phyloP scores from a whole-genome alignment of 2,888 invertebrate species.

The Ptilodon capucinus region DNA sequence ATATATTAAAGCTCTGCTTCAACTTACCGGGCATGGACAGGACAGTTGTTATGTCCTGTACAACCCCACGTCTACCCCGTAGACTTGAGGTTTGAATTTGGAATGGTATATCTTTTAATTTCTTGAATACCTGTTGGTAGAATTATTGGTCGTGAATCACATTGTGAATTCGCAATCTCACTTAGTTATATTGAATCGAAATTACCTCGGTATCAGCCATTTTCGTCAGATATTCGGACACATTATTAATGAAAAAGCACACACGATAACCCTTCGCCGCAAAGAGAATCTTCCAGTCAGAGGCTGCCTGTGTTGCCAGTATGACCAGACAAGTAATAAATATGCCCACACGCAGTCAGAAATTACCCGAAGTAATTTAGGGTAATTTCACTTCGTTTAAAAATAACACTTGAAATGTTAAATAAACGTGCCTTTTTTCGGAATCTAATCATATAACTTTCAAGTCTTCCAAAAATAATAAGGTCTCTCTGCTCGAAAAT shows the following conservation, averaged over 20 bases:
- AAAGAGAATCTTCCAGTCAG: too few species aligned
- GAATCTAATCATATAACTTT: too few species aligned
- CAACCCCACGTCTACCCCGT: slow-evolving; percentile 86
- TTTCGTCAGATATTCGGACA: slow-evolving; percentile 69
- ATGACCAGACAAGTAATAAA: too few species aligned
- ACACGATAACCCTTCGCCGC: too few species aligned
- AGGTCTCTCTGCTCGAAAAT: too few species aligned
- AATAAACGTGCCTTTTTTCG: too few species aligned
- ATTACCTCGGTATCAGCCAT: slow-evolving; percentile 88
- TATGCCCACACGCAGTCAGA: too few species aligned
- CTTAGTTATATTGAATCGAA: slow-evolving; percentile 16
- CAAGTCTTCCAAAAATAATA: too few species aligned
- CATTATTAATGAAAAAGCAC: slow-evolving; percentile 41
- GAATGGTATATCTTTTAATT: slow-evolving; percentile 88
- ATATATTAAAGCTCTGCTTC: background rate
- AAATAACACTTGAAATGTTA: too few species aligned
- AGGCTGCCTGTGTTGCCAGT: too few species aligned
- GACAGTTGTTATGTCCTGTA: slow-evolving; percentile 86
- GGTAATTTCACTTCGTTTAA: too few species aligned
- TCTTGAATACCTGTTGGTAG: slow-evolving; percentile 83
- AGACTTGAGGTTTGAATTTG: slow-evolving; percentile 88
- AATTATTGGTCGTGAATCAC: slow-evolving; percentile 23
- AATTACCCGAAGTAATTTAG: too few species aligned
- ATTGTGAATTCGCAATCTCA: slow-evolving; percentile 11
- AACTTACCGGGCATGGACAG: slow-evolving; percentile 87